phyloP scores from a whole-genome alignment of 2,113 vertebrate genomes.

The Thamnaconus septentrionalis region DNA sequence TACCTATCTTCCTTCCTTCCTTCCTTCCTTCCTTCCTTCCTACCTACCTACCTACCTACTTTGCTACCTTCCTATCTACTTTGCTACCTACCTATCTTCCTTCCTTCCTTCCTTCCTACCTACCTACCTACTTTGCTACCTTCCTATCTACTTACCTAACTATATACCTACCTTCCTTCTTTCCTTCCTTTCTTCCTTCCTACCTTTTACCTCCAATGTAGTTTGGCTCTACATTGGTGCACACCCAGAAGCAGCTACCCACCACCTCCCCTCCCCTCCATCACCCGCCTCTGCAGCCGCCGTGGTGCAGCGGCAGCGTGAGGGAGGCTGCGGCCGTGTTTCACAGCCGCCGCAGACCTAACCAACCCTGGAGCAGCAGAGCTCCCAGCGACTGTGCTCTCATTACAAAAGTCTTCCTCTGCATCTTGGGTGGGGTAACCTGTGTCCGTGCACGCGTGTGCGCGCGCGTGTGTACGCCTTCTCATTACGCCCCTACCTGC shows the following conservation, averaged over 20 bases:
- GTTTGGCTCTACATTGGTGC: constrained; percentile 21
- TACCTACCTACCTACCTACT: too few species aligned
- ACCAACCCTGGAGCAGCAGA: constrained; percentile 64
- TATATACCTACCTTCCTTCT: too few species aligned
- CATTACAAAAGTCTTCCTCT: constrained; percentile 73
- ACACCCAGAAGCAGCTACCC: background rate
- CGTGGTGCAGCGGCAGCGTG: constrained; percentile 31
- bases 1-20: too few species aligned
- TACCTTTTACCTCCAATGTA: too few species aligned
- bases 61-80: too few species aligned
- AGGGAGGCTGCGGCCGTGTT: constrained; percentile 53
- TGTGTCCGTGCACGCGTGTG: constrained; percentile 36
- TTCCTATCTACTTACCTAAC: too few species aligned
- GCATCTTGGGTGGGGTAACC: constrained; percentile 69
- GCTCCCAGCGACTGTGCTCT: constrained; percentile 66
- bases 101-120: too few species aligned
- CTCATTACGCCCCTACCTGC: constrained; percentile 78
- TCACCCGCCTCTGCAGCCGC: background rate
- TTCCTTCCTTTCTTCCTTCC: too few species aligned
- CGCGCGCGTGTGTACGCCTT: constrained; percentile 46
- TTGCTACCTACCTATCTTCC: too few species aligned
- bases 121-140: too few species aligned
- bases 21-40: too few species aligned
- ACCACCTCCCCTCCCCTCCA: too few species aligned
- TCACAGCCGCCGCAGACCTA: constrained; percentile 69